A percentile compares a stretch with the other conserved stretches of the same genome.
Conservation (phyloP, 35 echinoderm and acorn worm genomes). For the Antedon bifida region DNA sequence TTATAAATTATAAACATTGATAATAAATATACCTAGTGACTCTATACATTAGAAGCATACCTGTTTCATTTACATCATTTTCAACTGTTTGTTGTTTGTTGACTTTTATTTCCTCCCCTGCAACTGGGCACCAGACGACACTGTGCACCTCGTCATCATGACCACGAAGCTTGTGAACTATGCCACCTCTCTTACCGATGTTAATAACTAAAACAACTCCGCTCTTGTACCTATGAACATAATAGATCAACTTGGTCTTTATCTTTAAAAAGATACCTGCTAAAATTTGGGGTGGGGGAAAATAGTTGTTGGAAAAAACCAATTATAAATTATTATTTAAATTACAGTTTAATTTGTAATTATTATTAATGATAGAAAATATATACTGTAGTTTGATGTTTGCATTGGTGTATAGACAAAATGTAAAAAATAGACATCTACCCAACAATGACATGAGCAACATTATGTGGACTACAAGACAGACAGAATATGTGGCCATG, state of each 20-base stretch:
- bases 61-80: too few species aligned
- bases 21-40: too few species aligned
- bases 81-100: conserved; percentile 1
- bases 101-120: conserved; percentile 29
- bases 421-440: conserved; percentile 6
- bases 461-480: conserved; percentile 28
- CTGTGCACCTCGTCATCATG: conserved; percentile 87
- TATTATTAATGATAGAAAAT: too few species aligned
- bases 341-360: too few species aligned
- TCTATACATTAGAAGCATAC: too few species aligned
- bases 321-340: too few species aligned
- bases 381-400: too few species aligned
- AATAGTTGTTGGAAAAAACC: too few species aligned
- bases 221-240: conserved; percentile 47
- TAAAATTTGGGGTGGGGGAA: too few species aligned
- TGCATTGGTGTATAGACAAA: too few species aligned
- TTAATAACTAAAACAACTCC: conserved; percentile 66
- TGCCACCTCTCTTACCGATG: conserved; percentile 32
- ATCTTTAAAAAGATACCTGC: neutral
- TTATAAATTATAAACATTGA: too few species aligned
- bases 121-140: conserved; percentile 57
- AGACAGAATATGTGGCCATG: conserved; percentile 32
- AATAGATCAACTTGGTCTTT: neutral
- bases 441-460: conserved; percentile 43
- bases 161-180: conserved; percentile 55